Evolutionary conservation across 2,113 vertebrate genomes (phyloP).

Genomic region (Dolichotis patagonum): DNA sequence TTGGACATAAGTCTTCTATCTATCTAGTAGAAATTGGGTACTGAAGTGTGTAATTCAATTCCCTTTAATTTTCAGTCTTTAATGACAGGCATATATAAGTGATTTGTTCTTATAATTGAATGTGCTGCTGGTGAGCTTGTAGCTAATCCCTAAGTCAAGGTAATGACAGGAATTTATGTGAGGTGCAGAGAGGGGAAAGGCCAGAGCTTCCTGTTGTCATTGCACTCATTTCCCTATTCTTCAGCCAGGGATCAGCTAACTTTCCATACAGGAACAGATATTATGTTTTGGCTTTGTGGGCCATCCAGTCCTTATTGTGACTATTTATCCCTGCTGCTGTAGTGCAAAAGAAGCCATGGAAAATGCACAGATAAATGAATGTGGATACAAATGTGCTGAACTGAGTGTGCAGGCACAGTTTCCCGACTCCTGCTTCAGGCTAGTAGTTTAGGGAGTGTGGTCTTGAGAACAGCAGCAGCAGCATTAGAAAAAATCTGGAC

Average conservation of each 20-base stretch:
- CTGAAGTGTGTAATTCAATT: conserved; percentile 70
- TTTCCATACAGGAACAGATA: not conserved
- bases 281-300: not conserved
- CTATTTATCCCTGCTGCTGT: not conserved
- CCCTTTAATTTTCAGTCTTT: conserved; percentile 73
- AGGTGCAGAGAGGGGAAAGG: not conserved
- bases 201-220: not conserved
- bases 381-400: not conserved
- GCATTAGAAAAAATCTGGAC: not conserved
- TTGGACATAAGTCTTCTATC: conserved; percentile 45
- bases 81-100: conserved; percentile 75
- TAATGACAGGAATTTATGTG: conserved; percentile 22
- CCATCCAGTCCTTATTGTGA: not conserved
- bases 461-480: not conserved
- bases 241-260: not conserved
- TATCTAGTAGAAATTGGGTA: conserved; percentile 57
- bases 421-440: not conserved
- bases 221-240: not conserved
- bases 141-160: conserved; percentile 57
- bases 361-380: not conserved
- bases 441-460: not conserved
- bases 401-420: not conserved
- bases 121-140: conserved; percentile 57
- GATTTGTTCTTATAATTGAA: conserved; percentile 78
- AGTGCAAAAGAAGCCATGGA: not conserved